Percentiles rank a stretch among this genome's conserved stretches.
Evolutionary conservation across 2,113 vertebrate genomes (phyloP).

Genomic region (Melanerpes formicivorus): DNA sequence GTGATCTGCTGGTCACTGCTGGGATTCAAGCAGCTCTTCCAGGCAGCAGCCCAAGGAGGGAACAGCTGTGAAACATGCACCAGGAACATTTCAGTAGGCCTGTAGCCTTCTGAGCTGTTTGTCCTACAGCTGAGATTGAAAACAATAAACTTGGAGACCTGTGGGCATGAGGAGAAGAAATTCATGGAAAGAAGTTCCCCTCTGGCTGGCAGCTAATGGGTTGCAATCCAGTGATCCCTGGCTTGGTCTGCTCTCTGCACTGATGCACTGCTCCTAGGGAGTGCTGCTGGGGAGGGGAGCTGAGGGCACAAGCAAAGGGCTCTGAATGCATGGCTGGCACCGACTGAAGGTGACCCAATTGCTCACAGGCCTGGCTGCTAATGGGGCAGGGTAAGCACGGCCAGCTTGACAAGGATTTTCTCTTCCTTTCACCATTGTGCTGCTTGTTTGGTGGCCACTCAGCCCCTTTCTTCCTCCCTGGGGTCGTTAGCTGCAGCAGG

Average conservation of each 20-base stretch:
- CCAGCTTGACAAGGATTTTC: not conserved
- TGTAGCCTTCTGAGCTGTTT: constrained; percentile 40
- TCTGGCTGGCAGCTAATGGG: constrained; percentile 59
- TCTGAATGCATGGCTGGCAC: not conserved
- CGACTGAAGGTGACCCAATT: constrained; percentile 54
- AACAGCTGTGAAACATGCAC: constrained; percentile 61
- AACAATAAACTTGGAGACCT: constrained; percentile 13
- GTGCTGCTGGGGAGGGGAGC: not conserved
- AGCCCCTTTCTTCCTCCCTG: not conserved
- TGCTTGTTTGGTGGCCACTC: not conserved
- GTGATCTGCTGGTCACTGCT: constrained; percentile 46
- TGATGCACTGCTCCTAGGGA: constrained; percentile 16
- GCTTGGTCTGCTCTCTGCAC: constrained; percentile 13
- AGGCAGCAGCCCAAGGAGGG: constrained; percentile 35
- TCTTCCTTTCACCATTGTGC: not conserved
- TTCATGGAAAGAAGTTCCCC: constrained; percentile 42
- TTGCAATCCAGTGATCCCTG: constrained; percentile 46
- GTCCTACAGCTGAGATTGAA: constrained; percentile 25
- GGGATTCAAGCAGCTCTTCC: constrained; percentile 19
- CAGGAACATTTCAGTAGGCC: constrained; percentile 9
- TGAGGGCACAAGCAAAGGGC: not conserved
- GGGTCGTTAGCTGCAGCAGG: rapidly evolving
- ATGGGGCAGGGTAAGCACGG: not conserved
- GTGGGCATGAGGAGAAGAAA: constrained; percentile 22
- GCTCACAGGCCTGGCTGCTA: constrained; percentile 44